These are phyloP conservation scores for Tetraodon nigroviridis DNA, from an alignment of 2,113 vertebrate species.

Conservation along the genomic window DNA sequence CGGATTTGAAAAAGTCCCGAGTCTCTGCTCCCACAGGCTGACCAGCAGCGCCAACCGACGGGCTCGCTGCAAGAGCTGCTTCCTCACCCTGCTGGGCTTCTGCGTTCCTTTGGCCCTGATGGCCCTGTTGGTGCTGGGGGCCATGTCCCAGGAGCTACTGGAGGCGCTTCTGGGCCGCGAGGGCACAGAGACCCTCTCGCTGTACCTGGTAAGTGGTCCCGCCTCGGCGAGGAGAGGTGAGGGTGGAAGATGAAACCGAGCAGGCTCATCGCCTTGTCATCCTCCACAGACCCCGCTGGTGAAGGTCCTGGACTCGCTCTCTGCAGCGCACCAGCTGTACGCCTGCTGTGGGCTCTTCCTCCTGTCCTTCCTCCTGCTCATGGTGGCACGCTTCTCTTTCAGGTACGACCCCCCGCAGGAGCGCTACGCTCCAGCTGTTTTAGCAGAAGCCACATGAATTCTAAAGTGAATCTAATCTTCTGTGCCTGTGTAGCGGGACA, in stretches of 20 bases:
- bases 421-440: no score
- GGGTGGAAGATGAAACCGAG: neutral
- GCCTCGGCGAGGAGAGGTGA: neutral
- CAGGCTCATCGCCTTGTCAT: neutral
- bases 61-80: constrained; percentile 71
- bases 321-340: constrained; percentile 67
- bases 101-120: constrained; percentile 72
- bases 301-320: constrained; percentile 61
- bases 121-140: constrained; percentile 63
- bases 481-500: no score
- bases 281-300: constrained; percentile 61
- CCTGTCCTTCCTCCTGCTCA: constrained; percentile 73
- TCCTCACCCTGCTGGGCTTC: constrained; percentile 74
- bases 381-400: constrained; percentile 72
- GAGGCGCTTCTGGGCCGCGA: constrained; percentile 59
- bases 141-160: constrained; percentile 66
- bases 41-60: constrained; percentile 61
- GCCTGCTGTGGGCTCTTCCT: constrained; percentile 64
- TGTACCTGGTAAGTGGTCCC: constrained; percentile 69
- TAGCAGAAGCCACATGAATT: no score
- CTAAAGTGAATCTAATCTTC: no score
- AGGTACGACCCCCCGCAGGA: constrained; percentile 54
- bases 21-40: constrained; percentile 52
- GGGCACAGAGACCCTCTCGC: constrained; percentile 58
- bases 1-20: neutral